Evolutionary conservation across 2,113 vertebrate species (phyloP).

Genomic region (Morone chrysops): DNA sequence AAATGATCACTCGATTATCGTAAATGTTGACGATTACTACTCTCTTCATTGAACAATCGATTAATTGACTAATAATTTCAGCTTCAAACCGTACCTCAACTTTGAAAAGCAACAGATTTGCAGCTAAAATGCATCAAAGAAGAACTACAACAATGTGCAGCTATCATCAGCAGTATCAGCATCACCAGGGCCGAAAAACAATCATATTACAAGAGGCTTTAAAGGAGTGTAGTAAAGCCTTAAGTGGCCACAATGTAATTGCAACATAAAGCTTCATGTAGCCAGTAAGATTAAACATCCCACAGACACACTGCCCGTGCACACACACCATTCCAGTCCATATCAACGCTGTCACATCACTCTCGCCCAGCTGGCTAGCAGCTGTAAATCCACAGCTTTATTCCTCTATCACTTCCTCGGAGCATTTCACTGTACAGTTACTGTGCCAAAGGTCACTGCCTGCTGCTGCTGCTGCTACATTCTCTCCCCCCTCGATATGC

Average conservation of each 20-base stretch:
- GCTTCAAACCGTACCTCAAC: neutral
- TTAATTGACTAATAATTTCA: neutral
- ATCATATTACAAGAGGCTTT: neutral
- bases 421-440: conserved; percentile 64
- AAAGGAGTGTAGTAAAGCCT: neutral
- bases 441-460: conserved; percentile 77
- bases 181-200: neutral
- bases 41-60: neutral
- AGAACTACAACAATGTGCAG: too few species aligned
- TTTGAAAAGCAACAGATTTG: neutral
- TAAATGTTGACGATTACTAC: neutral
- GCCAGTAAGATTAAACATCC: conserved; percentile 9
- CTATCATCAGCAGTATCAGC: neutral
- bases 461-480: conserved; percentile 45
- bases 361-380: conserved; percentile 65
- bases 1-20: neutral
- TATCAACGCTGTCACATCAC: conserved; percentile 27
- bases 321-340: conserved; percentile 19
- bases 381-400: conserved; percentile 77
- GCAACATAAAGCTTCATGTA: conserved; percentile 30
- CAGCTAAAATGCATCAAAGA: neutral
- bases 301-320: conserved; percentile 8
- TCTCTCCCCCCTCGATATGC: conserved; percentile 32
- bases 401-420: conserved; percentile 59
- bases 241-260: neutral